Evolutionary conservation across 2,888 invertebrate species (phyloP), one percentile per base, ranked within the genome.

Genomic region (Amorpha juglandis): DNA sequence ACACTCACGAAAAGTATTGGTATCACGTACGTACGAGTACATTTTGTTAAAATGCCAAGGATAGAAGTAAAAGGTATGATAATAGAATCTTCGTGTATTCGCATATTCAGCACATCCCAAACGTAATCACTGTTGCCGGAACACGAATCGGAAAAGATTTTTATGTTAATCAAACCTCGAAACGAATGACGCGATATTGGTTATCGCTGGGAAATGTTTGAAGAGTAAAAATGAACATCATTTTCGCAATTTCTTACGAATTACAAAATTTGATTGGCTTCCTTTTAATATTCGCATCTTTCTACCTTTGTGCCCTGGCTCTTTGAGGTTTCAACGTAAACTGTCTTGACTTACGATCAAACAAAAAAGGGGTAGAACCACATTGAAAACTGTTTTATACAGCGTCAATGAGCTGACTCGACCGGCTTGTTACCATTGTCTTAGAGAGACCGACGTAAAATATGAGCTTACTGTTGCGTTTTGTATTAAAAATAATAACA

Each of bases 1-100:
- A 68, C 67, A 69, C 53, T 58, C 65, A 65, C 55, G 50, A 27
- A 48, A 48, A 48, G 48, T 33, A 19, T 33, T 38, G 48, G 63
- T 35, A 35, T 9, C 21, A 63, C 58, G 19, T 21, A 16, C 58
- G 19, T 21, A 16, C 38, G 33, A 3, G 52, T 63, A 65, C 64
- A 63, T 58, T n/a, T 63, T 55, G 38, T 42, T 58, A 12, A 58
- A 19, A 58, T 58, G 11, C 19, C 42, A 58, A 58, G 58, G 42
- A 16, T 58, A 58, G 16, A 58, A 16, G 1, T 11, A 58, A 58
- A 12, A 58, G 19, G 50, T 19, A 48, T 55, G 9, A 38, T 58
- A 9, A 58, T 6, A 58, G 38, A 58, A 58, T 19, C 19, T 58
- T 58, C 42, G 16, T 38, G 55, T 16, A 58, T 38, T 55, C 35